Evolutionary conservation across 2,113 vertebrate genomes (phyloP).

Genomic region (Corydoras sp.): DNA sequence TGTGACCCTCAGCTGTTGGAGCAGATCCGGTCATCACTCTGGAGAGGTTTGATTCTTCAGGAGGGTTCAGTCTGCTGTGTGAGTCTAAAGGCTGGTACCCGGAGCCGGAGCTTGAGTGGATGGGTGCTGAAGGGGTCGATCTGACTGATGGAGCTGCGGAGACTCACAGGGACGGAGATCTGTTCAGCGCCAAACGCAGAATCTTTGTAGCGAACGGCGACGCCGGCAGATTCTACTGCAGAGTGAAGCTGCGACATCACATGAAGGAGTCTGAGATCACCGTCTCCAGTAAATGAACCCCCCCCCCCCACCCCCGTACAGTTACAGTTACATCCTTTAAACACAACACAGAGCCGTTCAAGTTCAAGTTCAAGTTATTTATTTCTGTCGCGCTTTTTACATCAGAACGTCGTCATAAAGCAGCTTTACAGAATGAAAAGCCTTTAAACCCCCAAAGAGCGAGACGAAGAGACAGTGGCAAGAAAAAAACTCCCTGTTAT

Average conservation of each 20-base stretch:
- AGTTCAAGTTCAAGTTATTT: too few relatives aligned
- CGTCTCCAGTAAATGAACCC: neutral
- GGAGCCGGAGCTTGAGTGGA: neutral
- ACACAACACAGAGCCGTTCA: too few relatives aligned
- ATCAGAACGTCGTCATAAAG: too few relatives aligned
- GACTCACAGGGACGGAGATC: neutral
- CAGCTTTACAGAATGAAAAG: too few relatives aligned
- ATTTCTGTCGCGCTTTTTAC: too few relatives aligned
- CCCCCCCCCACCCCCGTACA: too few relatives aligned
- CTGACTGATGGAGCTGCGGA: neutral
- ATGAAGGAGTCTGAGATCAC: constrained; percentile 1
- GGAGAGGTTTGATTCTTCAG: constrained; percentile 1
- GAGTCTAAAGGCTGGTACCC: neutral
- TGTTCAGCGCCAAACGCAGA: neutral
- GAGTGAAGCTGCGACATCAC: neutral
- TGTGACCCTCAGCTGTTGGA: neutral
- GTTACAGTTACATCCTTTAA: too few relatives aligned
- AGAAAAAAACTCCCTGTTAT: too few relatives aligned
- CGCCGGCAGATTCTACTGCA: neutral
- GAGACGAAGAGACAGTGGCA: too few relatives aligned
- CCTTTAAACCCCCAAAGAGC: too few relatives aligned
- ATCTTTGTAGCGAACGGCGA: neutral
- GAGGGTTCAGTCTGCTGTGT: constrained; percentile 1
- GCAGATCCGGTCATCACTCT: neutral
- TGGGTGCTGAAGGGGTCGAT: neutral